Evolutionary conservation across 2,797 vertebrate species (phyloP).

Genomic region (Acipenser transmontanus): DNA sequence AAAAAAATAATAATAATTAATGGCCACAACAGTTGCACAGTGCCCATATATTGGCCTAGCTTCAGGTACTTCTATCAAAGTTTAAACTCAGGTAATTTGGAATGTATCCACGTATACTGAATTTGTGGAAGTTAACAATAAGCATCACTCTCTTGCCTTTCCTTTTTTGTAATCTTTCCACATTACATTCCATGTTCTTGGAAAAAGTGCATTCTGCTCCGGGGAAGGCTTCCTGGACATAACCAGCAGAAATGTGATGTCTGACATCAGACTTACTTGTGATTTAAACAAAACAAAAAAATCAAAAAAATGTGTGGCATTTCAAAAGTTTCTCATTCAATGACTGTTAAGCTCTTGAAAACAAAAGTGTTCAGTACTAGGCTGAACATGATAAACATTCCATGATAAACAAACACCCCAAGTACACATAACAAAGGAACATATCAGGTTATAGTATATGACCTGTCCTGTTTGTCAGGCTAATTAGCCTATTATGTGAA

Average conservation of each 20-base stretch:
- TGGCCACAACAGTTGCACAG: constrained; percentile 69
- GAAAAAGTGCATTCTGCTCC: constrained; percentile 45
- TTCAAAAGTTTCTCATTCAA: constrained; percentile 52
- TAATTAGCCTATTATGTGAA: too few relatives aligned
- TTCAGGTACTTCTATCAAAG: constrained; percentile 88
- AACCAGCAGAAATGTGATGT: constrained; percentile 62
- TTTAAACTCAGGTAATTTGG: constrained; percentile 90
- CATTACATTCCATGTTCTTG: constrained; percentile 68
- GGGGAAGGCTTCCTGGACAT: constrained; percentile 51
- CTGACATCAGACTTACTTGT: constrained; percentile 44
- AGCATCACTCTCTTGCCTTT: constrained; percentile 74
- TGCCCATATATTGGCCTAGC: constrained; percentile 64
- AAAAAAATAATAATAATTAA: constrained; percentile 50
- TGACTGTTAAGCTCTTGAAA: constrained; percentile 58
- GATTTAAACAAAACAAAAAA: constrained; percentile 46
- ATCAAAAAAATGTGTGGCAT: constrained; percentile 41
- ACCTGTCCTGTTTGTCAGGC: too few relatives aligned
- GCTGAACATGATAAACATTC: constrained; percentile 63
- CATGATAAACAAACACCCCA: constrained; percentile 19
- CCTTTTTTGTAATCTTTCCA: constrained; percentile 63
- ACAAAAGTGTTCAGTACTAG: constrained; percentile 44
- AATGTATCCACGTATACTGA: constrained; percentile 69
- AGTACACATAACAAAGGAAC: too few relatives aligned
- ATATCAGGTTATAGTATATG: too few relatives aligned
- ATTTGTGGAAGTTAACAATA: constrained; percentile 52